Evolutionary conservation across 1,140 invertebrate genomes (phyloP).

Genomic region (Conus ventricosus): DNA sequence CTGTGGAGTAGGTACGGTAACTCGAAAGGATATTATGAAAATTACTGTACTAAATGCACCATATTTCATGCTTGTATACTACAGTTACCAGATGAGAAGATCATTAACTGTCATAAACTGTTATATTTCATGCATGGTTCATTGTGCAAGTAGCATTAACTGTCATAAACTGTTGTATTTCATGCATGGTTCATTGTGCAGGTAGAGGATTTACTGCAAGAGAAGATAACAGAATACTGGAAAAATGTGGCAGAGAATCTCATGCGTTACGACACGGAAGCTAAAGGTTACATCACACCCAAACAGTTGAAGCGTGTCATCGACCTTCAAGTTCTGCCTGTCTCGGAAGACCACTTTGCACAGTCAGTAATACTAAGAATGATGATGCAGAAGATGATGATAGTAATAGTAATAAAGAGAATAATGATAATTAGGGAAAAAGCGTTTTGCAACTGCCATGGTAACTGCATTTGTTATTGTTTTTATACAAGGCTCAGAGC

Average conservation of each 20-base stretch:
- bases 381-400: neutral
- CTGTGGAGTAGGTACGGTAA: no score
- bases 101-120: neutral
- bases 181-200: slow-evolving; percentile 34
- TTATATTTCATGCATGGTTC: neutral
- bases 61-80: no score
- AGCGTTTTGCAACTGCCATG: no score
- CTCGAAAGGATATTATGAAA: no score
- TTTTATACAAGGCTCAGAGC: no score
- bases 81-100: no score
- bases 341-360: slow-evolving; percentile 69
- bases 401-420: neutral
- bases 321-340: slow-evolving; percentile 64
- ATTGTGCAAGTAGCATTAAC: no score
- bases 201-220: slow-evolving; percentile 70
- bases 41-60: no score
- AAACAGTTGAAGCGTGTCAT: slow-evolving; percentile 64
- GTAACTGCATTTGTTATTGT: no score
- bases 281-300: slow-evolving; percentile 57
- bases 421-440: neutral
- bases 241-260: slow-evolving; percentile 63
- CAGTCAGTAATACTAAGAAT: slow-evolving; percentile 54
- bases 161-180: neutral
- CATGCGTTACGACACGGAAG: slow-evolving; percentile 57
- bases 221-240: slow-evolving; percentile 71